These are phyloP conservation scores for Notodonta ziczac DNA, from an alignment of 2,888 invertebrate species.

Conservation along the genomic window DNA sequence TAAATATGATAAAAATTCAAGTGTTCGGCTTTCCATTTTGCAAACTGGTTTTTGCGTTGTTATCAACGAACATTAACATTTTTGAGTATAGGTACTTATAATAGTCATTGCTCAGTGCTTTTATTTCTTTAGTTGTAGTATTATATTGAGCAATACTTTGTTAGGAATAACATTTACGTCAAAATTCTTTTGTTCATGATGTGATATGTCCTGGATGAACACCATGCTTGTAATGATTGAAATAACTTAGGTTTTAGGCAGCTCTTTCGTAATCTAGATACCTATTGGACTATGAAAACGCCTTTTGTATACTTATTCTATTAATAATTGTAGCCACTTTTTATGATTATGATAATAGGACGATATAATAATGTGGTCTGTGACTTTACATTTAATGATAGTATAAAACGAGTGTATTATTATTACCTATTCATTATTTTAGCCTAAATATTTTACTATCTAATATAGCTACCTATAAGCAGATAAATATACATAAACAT, in stretches of 20 bases:
- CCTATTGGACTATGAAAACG: too few species aligned
- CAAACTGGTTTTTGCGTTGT: conserved; percentile 62
- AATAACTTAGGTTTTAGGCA: too few species aligned
- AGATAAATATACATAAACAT: too few species aligned
- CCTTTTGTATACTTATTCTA: too few species aligned
- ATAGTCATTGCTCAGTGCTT: neutral
- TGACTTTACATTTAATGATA: neutral
- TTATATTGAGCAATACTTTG: neutral
- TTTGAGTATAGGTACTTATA: neutral
- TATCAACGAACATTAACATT: conserved; percentile 41
- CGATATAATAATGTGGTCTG: neutral
- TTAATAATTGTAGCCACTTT: neutral
- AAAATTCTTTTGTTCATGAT: conserved; percentile 5
- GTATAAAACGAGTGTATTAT: neutral
- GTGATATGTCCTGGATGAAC: neutral
- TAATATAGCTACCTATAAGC: too few species aligned
- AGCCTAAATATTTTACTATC: too few species aligned
- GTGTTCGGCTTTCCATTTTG: conserved; percentile 25
- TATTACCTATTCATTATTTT: too few species aligned
- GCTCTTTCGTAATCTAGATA: too few species aligned
- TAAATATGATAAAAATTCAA: conserved; percentile 21
- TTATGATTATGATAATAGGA: neutral
- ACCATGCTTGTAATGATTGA: neutral
- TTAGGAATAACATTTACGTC: neutral
- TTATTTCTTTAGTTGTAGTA: neutral